Percentiles rank a stretch among this genome's conserved stretches.
These are phyloP conservation scores for Troglohyphantes excavatus DNA, from an alignment of 2,888 invertebrate species.

Conservation along the genomic window DNA sequence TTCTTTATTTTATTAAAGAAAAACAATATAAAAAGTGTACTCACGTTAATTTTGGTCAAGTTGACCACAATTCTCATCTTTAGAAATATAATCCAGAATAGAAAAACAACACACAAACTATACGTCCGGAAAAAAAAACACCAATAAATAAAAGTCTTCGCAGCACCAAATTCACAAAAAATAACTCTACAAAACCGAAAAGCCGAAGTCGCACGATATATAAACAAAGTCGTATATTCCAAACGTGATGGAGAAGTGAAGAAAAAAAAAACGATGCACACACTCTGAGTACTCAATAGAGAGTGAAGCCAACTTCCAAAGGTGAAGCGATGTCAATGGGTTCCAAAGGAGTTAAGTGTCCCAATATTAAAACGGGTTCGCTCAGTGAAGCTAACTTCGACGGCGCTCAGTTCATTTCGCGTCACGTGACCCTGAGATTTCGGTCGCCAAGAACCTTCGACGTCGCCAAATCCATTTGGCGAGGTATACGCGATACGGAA, in stretches of 20 bases:
- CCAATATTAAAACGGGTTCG: background rate
- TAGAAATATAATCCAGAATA: background rate
- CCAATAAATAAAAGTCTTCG: too few species aligned
- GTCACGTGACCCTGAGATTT: conserved; percentile 64
- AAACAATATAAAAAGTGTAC: conserved; percentile 1
- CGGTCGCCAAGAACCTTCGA: conserved; percentile 59
- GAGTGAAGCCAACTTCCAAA: background rate
- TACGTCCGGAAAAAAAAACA: background rate
- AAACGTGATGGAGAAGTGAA: background rate
- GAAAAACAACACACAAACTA: background rate
- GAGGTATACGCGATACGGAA: conserved; percentile 47
- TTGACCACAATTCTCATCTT: conserved; percentile 7
- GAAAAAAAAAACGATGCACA: background rate
- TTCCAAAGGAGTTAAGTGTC: background rate
- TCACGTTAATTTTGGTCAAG: conserved; percentile 11
- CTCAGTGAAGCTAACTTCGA: background rate
- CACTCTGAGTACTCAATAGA: background rate
- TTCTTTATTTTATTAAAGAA: too few species aligned
- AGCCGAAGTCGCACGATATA: background rate
- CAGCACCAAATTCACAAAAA: background rate
- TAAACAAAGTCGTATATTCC: background rate
- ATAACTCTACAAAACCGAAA: background rate
- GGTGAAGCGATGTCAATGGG: background rate
- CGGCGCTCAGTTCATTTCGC: conserved; percentile 48
- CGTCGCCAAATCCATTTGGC: background rate